Evolutionary conservation across 2,888 invertebrate species (phyloP).

Genomic region (Watsonalla cultraria): DNA sequence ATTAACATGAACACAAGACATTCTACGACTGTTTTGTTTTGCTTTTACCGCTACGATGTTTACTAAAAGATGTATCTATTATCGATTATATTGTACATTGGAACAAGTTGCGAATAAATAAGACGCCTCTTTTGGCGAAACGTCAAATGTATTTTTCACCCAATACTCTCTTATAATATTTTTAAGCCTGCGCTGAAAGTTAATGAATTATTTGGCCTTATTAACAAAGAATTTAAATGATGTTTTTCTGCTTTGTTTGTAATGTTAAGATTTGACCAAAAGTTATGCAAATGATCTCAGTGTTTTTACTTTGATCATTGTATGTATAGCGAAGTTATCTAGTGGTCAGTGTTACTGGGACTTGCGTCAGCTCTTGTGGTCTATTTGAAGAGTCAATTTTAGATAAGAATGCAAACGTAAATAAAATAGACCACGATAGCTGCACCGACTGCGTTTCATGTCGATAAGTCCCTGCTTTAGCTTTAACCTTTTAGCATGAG

Average conservation of each 20-base stretch:
- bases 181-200: conserved; percentile 66
- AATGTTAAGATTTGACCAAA: conserved; percentile 52
- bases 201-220: conserved; percentile 64
- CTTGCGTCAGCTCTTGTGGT: conserved; percentile 42
- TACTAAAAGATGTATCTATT: conserved; percentile 64
- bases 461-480: conserved; percentile 53
- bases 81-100: conserved; percentile 56
- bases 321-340: conserved; percentile 31
- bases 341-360: conserved; percentile 47
- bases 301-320: conserved; percentile 31
- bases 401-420: conserved; percentile 27
- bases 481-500: conserved; percentile 63
- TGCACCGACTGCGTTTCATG: conserved; percentile 15
- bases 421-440: conserved; percentile 22
- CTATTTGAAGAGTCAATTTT: conserved; percentile 17
- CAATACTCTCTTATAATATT: conserved; percentile 71
- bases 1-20: conserved; percentile 73
- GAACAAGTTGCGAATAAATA: conserved; percentile 48
- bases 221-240: conserved; percentile 60
- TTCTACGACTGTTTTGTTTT: conserved; percentile 72
- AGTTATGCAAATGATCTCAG: conserved; percentile 54
- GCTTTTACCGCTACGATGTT: conserved; percentile 78
- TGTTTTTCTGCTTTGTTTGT: conserved; percentile 65
- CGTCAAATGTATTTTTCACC: conserved; percentile 77
- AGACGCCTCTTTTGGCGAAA: conserved; percentile 57